phyloP scores from a whole-genome alignment of 1,140 invertebrate genomes.

The Drosophila oshimai region DNA sequence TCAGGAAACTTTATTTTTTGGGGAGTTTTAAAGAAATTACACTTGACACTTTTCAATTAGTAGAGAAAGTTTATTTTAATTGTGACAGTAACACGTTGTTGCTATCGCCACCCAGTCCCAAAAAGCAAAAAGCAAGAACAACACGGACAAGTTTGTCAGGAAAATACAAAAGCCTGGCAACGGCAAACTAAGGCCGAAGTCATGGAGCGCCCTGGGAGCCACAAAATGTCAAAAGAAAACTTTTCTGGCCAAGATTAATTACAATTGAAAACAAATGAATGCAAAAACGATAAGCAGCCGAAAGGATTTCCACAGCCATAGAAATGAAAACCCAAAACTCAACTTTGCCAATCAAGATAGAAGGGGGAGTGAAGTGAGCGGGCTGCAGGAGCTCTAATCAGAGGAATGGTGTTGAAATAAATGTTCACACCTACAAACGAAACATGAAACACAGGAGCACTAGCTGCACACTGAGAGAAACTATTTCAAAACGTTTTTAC shows the following conservation, averaged over 20 bases:
- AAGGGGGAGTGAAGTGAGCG: constrained; percentile 4
- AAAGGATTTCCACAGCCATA: constrained; percentile 61
- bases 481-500: no score
- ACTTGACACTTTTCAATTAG: constrained; percentile 81
- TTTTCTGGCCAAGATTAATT: constrained; percentile 76
- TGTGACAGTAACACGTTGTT: constrained; percentile 77
- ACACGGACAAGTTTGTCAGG: constrained; percentile 44
- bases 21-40: constrained; percentile 69
- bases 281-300: constrained; percentile 79
- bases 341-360: constrained; percentile 75
- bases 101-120: constrained; percentile 10
- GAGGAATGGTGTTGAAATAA: constrained; percentile 57
- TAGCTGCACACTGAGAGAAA: constrained; percentile 6
- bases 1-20: constrained; percentile 29
- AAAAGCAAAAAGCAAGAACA: constrained; percentile 42
- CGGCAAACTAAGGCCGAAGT: constrained; percentile 30
- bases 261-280: constrained; percentile 82
- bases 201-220: constrained; percentile 47
- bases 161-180: constrained; percentile 46
- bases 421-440: constrained; percentile 64
- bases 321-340: constrained; percentile 43
- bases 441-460: constrained; percentile 12
- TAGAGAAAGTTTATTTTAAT: constrained; percentile 75
- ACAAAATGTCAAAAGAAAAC: constrained; percentile 79
- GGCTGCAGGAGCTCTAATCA: constrained; percentile 27